A percentile compares a stretch with the other conserved stretches of the same genome.
Evolutionary conservation across 92 coral and sea anemone genomes (phyloP).

Genomic region (Metridium senile): DNA sequence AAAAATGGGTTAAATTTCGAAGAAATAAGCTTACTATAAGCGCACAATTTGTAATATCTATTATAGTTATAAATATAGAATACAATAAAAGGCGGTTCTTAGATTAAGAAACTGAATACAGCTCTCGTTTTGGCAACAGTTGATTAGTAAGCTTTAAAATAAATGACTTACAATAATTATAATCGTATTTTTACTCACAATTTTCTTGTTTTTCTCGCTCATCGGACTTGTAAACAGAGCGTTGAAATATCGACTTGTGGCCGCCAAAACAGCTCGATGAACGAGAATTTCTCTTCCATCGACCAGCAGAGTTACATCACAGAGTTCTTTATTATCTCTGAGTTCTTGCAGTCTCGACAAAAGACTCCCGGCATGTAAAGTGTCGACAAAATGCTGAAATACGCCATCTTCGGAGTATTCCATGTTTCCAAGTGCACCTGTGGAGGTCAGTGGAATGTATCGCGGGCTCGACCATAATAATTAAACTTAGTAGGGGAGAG

Average conservation of each 20-base stretch:
- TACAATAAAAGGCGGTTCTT: too few species aligned
- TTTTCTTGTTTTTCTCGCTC: constrained; percentile 81
- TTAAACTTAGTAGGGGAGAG: not conserved
- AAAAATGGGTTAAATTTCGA: too few species aligned
- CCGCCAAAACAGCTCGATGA: constrained; percentile 90
- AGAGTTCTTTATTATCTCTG: constrained; percentile 82
- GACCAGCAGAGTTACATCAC: constrained; percentile 84
- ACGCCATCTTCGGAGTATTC: constrained; percentile 48
- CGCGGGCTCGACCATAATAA: constrained; percentile 49
- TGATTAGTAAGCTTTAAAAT: not conserved
- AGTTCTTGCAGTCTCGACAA: constrained; percentile 84
- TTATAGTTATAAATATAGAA: too few species aligned
- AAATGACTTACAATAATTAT: too few species aligned
- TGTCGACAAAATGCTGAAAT: constrained; percentile 66
- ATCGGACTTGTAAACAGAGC: constrained; percentile 93
- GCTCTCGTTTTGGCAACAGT: not conserved
- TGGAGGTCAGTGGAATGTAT: constrained; percentile 41
- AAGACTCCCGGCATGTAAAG: constrained; percentile 69
- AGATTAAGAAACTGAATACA: too few species aligned
- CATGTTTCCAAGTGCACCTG: constrained; percentile 41
- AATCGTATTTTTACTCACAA: constrained; percentile 45
- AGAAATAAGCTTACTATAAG: too few species aligned
- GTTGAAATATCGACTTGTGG: constrained; percentile 90
- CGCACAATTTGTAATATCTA: too few species aligned
- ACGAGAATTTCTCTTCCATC: constrained; percentile 71